phyloP scores from a whole-genome alignment of 2,113 vertebrate genomes.

The Gopherus evgoodei region DNA sequence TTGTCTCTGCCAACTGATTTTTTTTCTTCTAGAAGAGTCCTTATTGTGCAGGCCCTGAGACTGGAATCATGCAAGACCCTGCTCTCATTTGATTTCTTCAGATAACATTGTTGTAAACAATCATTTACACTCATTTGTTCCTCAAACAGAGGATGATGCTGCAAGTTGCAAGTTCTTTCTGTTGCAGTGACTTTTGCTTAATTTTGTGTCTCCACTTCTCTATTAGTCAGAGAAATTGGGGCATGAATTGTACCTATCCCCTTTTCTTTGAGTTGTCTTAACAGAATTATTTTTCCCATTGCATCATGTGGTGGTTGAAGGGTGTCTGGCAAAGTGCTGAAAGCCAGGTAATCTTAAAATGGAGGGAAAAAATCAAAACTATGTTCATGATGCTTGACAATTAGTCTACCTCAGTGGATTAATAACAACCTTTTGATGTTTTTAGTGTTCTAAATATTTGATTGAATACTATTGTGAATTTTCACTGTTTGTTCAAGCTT shows the following conservation, averaged over 20 bases:
- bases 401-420: too few relatives aligned
- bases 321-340: too few relatives aligned
- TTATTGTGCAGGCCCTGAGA: background rate
- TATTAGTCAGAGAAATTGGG: background rate
- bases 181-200: background rate
- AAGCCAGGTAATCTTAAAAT: too few relatives aligned
- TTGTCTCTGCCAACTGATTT: background rate
- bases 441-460: too few relatives aligned
- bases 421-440: too few relatives aligned
- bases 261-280: background rate
- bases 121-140: background rate
- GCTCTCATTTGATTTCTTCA: background rate
- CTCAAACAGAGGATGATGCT: background rate
- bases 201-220: background rate
- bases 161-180: background rate
- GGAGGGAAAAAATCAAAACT: too few relatives aligned
- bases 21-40: background rate
- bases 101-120: background rate
- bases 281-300: background rate
- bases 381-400: too few relatives aligned
- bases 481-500: background rate
- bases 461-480: too few relatives aligned
- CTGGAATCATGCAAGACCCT: background rate
- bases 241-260: background rate
- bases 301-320: background rate